Percentiles rank a stretch among this genome's conserved stretches.
Evolutionary conservation across 2,888 invertebrate genomes (phyloP).

Genomic region (Thymelicus acteon): DNA sequence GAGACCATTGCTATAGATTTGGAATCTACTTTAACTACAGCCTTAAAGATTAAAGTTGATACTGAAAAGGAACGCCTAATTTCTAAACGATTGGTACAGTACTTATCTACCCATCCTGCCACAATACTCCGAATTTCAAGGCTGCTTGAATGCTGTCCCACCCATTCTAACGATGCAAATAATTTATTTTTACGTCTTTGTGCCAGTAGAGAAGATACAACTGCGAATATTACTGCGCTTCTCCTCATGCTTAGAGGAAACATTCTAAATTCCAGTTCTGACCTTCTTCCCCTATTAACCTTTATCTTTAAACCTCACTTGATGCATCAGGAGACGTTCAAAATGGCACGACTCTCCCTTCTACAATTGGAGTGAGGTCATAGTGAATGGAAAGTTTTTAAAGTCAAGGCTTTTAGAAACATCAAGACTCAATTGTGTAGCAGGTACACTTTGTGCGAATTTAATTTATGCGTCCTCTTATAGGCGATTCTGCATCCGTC

Average conservation of each 20-base stretch:
- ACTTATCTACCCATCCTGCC: too few relatives aligned
- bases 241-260: neutral
- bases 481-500: constrained; percentile 8
- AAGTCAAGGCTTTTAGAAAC: constrained; percentile 35
- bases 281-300: neutral
- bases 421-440: constrained; percentile 29
- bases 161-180: too few relatives aligned
- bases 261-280: neutral
- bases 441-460: constrained; percentile 25
- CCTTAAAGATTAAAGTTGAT: too few relatives aligned
- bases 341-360: constrained; percentile 27
- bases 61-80: too few relatives aligned
- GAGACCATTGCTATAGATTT: too few relatives aligned
- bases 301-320: neutral
- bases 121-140: too few relatives aligned
- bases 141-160: too few relatives aligned
- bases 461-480: constrained; percentile 25
- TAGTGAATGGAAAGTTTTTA: constrained; percentile 37
- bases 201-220: too few relatives aligned
- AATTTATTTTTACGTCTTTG: too few relatives aligned
- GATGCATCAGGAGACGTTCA: constrained; percentile 15
- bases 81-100: too few relatives aligned
- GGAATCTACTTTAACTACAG: too few relatives aligned
- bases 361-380: constrained; percentile 35
- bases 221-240: neutral